phyloP scores from a whole-genome alignment of 1,140 invertebrate genomes.

The Sarcophaga peregrina region DNA sequence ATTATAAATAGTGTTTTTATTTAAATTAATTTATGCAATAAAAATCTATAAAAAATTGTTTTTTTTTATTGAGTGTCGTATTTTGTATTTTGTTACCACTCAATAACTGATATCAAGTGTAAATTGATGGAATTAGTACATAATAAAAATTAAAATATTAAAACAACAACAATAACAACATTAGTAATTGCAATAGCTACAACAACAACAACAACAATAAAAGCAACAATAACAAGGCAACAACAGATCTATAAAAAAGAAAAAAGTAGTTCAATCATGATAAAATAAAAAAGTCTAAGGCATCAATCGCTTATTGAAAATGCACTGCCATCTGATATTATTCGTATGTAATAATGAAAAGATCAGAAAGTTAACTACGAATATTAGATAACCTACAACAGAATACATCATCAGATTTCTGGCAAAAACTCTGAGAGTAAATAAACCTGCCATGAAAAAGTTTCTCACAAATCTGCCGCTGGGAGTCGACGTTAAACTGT shows the following conservation, averaged over 20 bases:
- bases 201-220: too few relatives aligned
- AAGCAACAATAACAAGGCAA: too few relatives aligned
- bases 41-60: background rate
- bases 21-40: conserved; percentile 16
- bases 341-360: background rate
- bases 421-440: background rate
- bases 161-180: background rate
- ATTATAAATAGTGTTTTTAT: background rate
- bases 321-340: background rate
- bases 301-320: background rate
- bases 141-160: conserved; percentile 17
- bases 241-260: background rate
- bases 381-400: background rate
- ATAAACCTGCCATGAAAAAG: too few relatives aligned
- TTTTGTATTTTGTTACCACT: background rate
- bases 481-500: too few relatives aligned
- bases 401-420: background rate
- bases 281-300: background rate
- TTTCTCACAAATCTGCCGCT: too few relatives aligned
- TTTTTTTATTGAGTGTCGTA: conserved; percentile 15
- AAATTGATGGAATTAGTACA: conserved; percentile 15
- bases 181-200: too few relatives aligned
- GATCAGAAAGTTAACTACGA: background rate
- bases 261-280: background rate
- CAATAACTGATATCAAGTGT: conserved; percentile 15